Evolutionary conservation across 2,888 invertebrate species (phyloP), one percentile per base, ranked within the genome.

Genomic region (Conistra vaccinii): DNA sequence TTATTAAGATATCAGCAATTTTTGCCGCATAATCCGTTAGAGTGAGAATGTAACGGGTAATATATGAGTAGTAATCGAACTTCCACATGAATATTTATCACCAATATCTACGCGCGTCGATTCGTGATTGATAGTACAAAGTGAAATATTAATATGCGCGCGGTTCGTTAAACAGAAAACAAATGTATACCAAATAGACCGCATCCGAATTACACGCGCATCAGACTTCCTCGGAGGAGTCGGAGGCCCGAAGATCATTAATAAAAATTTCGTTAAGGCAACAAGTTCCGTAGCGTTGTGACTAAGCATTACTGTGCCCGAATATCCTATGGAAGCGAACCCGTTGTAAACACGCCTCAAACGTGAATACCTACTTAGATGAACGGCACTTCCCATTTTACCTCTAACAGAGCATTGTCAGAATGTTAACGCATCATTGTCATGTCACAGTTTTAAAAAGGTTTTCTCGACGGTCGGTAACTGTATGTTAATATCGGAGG

Each of bases 351-450:
- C 85, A 81, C 81, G 81, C 69, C 72, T 83, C 76, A 61, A 83
- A 87, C 85, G 85, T 90, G 90, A 90, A 91, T 89, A 89, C 85
- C 83, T 86, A 87, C 89, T 84, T 89, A 90, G 93, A 92, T 91
- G 88, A 90, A 89, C 89, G 86, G 83, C 88, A 92, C 91, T 93
- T 92, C 92, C 92, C 90, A 92, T 94, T 94, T 90, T 86, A 90
- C 91, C 91, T 92, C 92, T 93, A 94, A 93, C 93, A 90, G 91
- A 84, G 90, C 88, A 93, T 95, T 94, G 94, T 95, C 89, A 91
- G 90, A 91, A 93, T 93, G 94, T 95, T 95, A 94, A 95, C 95
- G 93, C 93, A 91, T 95, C 94, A 94, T 94, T 94, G 95, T 95
- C 93, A 92, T 94, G 95, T 95, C 94, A 94, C 92, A 94, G 90